Conservation (phyloP, 2,113 vertebrate genomes). For the Elephantulus edwardii region DNA sequence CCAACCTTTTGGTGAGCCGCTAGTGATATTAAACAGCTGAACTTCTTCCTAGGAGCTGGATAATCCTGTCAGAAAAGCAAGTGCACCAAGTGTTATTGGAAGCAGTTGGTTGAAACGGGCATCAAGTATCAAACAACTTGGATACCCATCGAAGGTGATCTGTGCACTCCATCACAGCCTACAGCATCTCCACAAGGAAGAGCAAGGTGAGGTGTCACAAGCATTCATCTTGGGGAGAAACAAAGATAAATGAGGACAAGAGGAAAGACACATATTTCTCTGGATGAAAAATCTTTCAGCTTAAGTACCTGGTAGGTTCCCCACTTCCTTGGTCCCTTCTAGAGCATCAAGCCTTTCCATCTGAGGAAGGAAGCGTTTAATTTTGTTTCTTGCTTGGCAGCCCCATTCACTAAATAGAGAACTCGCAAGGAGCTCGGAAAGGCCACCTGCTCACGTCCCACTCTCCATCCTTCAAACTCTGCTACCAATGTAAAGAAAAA, state of each 20-base stretch:
- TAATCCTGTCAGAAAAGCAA: not conserved
- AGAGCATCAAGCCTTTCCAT: not conserved
- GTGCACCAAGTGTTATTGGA: not conserved
- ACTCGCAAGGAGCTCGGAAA: not conserved
- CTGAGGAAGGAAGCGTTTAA: not conserved
- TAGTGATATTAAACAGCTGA: not conserved
- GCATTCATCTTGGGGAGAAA: not conserved
- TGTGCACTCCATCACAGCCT: not conserved
- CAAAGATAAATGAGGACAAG: not conserved
- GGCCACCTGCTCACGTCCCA: not conserved
- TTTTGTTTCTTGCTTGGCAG: not conserved
- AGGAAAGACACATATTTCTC: not conserved
- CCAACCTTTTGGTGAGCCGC: not conserved
- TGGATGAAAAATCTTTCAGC: not conserved
- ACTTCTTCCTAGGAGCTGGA: not conserved
- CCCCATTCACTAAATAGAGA: not conserved
- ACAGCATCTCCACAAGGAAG: not conserved
- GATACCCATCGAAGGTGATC: not conserved
- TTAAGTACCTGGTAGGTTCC: not conserved
- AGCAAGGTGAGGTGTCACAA: not conserved
- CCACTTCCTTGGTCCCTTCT: not conserved
- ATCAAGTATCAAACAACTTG: not conserved
- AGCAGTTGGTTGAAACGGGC: not conserved
- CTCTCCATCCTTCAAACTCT: not conserved
- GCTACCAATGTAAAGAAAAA: conserved; percentile 51